Base-by-base conservation (phyloP, 2,888 invertebrate genomes). In the Abrostola triplasia region DNA sequence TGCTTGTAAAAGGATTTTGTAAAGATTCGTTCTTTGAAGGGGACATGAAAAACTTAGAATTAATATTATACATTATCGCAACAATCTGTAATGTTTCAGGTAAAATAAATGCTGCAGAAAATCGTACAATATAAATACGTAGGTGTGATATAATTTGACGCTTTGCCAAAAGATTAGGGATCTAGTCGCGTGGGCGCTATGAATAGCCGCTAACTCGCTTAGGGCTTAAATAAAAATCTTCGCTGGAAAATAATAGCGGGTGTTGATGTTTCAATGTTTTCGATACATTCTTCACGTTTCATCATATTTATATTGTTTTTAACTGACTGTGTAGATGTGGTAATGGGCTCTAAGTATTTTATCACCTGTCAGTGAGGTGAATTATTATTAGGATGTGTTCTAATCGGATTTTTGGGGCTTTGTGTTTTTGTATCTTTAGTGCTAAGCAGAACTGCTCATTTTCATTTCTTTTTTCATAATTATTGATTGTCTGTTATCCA, bases 91-190 rank as follows among this genome's bases (percentile, higher is more conserved):
- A 24, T 24, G 24, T 24, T 47, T 24, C 44, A 47, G 44, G 44
- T 47, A 24, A 47, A 13, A 47, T 13, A 47, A 47, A 13, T 47
- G 13, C 8, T 47, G 6, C 2, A 47, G 60, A 70, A 67, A 68
- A 58, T 84, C 84, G 81, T 83, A 11, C 5, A 53, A 5, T 85
- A 52, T 91, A 90, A 92, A 88, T 67, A 66, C 55, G 76, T 84
- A 89, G 88, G 88, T 88, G 86, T 82, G 84, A 82, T 85, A 85
- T 75, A 76, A 84, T 82, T 93, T 92, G 92, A 91, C 66, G 79
- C 60, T 48, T 70, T 87, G 92, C 93, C 93, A 92, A 89, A 85
- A 92, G 90, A 91, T 92, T 90, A 90, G 90, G 85, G 87, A 86
- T 84, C 80, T 82, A 81, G 13, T 62, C 51, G 77, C 80, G 92